phyloP scores from a whole-genome alignment of 2,888 invertebrate species.

The Ophion slaviceki region DNA sequence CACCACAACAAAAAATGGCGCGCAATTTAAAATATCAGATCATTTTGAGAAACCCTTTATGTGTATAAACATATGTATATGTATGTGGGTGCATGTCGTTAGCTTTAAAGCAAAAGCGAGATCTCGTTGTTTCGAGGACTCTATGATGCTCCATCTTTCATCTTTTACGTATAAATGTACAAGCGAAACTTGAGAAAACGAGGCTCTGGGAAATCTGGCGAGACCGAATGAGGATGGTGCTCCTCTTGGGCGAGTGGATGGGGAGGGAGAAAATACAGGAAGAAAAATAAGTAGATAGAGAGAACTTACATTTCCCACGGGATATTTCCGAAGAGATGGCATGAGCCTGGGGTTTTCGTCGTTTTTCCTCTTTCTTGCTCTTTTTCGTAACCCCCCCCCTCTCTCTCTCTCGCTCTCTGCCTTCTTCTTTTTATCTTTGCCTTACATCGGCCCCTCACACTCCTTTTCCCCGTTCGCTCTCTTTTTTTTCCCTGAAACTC shows the following conservation, averaged over 20 bases:
- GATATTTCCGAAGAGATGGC: slow-evolving; percentile 70
- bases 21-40: too few relatives aligned
- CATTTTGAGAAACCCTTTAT: too few relatives aligned
- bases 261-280: slow-evolving; percentile 46
- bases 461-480: slow-evolving; percentile 25
- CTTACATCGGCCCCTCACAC: neutral
- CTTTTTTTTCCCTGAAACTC: neutral
- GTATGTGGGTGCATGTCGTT: neutral
- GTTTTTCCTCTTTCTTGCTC: slow-evolving; percentile 45
- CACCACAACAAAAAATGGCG: too few relatives aligned
- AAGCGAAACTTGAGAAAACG: slow-evolving; percentile 45
- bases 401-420: slow-evolving; percentile 72
- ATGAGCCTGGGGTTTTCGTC: slow-evolving; percentile 64
- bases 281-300: slow-evolving; percentile 64
- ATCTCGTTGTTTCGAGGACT: slow-evolving; percentile 13
- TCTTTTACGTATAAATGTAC: slow-evolving; percentile 23
- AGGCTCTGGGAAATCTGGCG: slow-evolving; percentile 65
- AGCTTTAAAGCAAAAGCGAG: neutral
- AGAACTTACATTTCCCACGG: slow-evolving; percentile 73
- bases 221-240: slow-evolving; percentile 55
- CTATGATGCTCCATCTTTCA: slow-evolving; percentile 1
- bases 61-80: neutral
- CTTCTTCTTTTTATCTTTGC: slow-evolving; percentile 65
- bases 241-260: slow-evolving; percentile 44
- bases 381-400: slow-evolving; percentile 77